Conservation (phyloP, 2,113 vertebrate genomes). For the Panthera uncia region DNA sequence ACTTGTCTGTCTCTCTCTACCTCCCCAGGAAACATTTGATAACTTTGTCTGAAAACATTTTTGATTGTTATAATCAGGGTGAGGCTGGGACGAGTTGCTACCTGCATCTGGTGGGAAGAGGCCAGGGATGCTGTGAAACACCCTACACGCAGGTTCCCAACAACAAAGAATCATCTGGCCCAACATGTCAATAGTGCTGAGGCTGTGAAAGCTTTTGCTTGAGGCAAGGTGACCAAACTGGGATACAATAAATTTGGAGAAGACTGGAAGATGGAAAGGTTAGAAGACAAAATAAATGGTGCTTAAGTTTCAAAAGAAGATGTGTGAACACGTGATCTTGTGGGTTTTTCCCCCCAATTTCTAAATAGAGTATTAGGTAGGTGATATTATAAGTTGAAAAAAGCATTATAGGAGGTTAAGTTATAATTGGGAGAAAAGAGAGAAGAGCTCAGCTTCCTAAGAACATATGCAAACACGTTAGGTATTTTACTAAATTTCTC, state of each 20-base stretch:
- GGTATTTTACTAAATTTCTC: background rate
- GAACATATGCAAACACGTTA: background rate
- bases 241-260: background rate
- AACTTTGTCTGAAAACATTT: background rate
- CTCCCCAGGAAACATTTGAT: background rate
- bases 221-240: background rate
- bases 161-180: background rate
- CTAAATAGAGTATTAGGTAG: background rate
- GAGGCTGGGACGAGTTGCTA: background rate
- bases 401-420: background rate
- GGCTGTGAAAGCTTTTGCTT: background rate
- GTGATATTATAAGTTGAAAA: background rate
- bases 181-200: background rate
- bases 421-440: background rate
- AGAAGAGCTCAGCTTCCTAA: background rate
- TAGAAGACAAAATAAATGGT: background rate
- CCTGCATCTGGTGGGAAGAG: background rate
- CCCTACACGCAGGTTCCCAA: background rate
- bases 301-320: conserved; percentile 1
- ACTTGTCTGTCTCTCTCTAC: background rate
- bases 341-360: background rate
- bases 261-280: background rate
- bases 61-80: background rate
- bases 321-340: background rate
- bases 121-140: background rate